phyloP scores from a whole-genome alignment of 1,140 invertebrate genomes.

The Drosophila subpulchrella region DNA sequence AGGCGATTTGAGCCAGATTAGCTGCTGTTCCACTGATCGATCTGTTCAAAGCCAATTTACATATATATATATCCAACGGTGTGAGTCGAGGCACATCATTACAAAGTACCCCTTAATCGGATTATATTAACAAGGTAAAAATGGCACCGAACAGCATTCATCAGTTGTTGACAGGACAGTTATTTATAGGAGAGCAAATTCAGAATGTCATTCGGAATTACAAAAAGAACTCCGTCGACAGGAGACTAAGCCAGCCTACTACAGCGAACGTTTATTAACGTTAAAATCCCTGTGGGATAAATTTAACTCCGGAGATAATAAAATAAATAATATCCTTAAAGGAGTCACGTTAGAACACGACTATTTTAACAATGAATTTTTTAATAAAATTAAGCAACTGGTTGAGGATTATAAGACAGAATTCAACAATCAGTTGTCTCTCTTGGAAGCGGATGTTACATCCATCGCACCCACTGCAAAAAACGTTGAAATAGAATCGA shows the following conservation, averaged over 20 bases:
- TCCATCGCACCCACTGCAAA: no score
- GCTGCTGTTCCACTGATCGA: background rate
- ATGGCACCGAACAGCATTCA: background rate
- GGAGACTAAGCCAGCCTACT: background rate
- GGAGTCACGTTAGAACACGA: background rate
- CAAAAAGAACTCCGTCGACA: background rate
- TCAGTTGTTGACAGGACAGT: no score
- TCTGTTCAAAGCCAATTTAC: background rate
- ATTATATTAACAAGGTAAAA: background rate
- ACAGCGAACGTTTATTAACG: slow-evolving; percentile 2
- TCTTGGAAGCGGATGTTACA: background rate
- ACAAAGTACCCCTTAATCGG: background rate
- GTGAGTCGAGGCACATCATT: background rate
- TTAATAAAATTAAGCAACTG: background rate
- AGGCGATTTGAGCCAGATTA: no score
- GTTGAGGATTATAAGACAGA: background rate
- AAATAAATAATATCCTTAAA: background rate
- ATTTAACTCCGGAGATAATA: background rate
- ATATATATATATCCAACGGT: background rate
- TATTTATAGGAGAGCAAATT: background rate
- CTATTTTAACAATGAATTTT: background rate
- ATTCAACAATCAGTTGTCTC: background rate
- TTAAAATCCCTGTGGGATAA: background rate
- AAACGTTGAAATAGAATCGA: no score
- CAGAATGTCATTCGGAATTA: background rate